Evolutionary conservation across 2,888 invertebrate species (phyloP), one percentile per base, ranked within the genome.

Genomic region (Thymelicus lineola): DNA sequence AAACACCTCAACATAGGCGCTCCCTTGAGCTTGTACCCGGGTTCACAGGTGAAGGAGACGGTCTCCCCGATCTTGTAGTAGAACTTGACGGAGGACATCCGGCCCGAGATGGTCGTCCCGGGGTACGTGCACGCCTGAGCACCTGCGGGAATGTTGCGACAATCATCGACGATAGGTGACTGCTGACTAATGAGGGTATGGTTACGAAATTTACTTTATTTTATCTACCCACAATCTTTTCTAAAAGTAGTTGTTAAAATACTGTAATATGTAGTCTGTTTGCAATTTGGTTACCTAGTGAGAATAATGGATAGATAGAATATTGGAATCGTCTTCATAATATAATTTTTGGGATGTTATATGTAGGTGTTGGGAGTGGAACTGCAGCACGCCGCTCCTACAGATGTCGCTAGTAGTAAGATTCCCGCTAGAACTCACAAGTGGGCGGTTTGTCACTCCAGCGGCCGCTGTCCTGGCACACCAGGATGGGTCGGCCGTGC

Each of bases 401-500:
- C n/a, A n/a, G n/a, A n/a, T n/a, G n/a, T n/a, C n/a, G n/a, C n/a
- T n/a, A 10, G 15, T 20, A 53, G 12, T 20, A 45, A 53, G 35
- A 42, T 50, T 38, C 35, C 55, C 4, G 53, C 45, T 17, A 61
- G 61, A 67, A 67, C 67, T 67, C 86, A 96, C 97, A 98, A 87
- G 97, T 97, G n/a, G 97, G 97, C 36, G 96, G 93, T 57, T 96
- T 96, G 61, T 97, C 96, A 69, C 97, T 97, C 97, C 98, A 98
- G 71, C 97, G 94, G 9, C 97, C 97, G 83, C 96, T 97, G 81
- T 97, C 97, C 90, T 97, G 97, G 86, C 98, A 98, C 28, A 97
- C 97, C 64, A 97, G 95, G 76, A 98, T 97, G n/a, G 97, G 97
- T 77, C 97, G 95, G 2, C 98, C 98, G 86, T 97, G 97, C 95